phyloP scores from a whole-genome alignment of 2,113 vertebrate genomes.

The Leptocoma aspasia region DNA sequence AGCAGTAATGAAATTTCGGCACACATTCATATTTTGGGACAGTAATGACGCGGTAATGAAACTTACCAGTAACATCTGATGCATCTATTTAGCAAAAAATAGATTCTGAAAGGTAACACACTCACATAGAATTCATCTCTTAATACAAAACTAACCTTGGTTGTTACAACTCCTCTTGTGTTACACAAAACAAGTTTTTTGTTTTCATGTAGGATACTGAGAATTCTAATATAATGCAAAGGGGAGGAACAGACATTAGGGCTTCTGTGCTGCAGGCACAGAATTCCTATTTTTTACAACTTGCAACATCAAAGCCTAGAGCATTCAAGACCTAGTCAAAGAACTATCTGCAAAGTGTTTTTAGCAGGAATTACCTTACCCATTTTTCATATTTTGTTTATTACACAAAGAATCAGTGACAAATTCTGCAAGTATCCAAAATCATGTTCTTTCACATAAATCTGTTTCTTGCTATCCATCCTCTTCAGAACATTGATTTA shows the following conservation, averaged over 20 bases:
- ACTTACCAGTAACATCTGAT: slow-evolving; percentile 28
- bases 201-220: not conserved
- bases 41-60: slow-evolving; percentile 25
- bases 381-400: not conserved
- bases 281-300: not conserved
- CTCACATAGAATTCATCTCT: not conserved
- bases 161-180: not conserved
- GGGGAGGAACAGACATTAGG: not conserved
- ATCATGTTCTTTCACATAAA: not conserved
- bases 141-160: not conserved
- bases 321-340: not conserved
- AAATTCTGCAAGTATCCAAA: not conserved
- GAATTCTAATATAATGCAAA: not conserved
- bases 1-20: not conserved
- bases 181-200: not conserved
- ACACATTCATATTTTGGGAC: not conserved
- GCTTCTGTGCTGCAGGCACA: not conserved
- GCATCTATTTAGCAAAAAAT: slow-evolving; percentile 38
- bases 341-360: not conserved
- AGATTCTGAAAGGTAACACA: not conserved
- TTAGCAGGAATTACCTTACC: not conserved
- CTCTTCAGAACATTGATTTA: not conserved
- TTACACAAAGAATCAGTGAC: not conserved
- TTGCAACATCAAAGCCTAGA: not conserved
- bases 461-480: not conserved